Conservation (phyloP, 2,888 invertebrate genomes). For the Oxyscelio sp. region DNA sequence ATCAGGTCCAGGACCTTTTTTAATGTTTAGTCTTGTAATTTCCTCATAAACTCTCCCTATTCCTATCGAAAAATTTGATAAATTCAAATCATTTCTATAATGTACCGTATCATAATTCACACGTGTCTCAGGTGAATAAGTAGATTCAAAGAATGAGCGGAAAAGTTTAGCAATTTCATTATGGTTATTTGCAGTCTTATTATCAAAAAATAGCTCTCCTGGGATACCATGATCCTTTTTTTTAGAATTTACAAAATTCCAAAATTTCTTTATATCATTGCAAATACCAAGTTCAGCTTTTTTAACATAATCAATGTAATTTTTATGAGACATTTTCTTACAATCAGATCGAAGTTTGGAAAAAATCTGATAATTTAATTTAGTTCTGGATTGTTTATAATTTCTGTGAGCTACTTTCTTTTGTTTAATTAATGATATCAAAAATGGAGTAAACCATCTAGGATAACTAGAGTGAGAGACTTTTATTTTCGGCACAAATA, state of each 20-base stretch:
- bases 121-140: no score
- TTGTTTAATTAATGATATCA: background rate
- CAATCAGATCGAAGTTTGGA: background rate
- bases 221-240: background rate
- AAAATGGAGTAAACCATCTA: background rate
- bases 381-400: background rate
- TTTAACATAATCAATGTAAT: background rate
- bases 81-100: no score
- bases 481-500: background rate
- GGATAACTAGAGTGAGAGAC: conserved; percentile 1
- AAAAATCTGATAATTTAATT: background rate
- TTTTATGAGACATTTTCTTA: background rate
- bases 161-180: no score
- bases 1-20: background rate
- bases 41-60: background rate
- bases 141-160: no score
- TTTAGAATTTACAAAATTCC: background rate
- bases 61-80: no score
- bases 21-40: background rate
- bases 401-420: background rate
- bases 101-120: no score
- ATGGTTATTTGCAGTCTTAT: no score
- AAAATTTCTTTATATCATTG: background rate
- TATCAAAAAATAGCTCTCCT: background rate
- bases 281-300: background rate